Evolutionary conservation across 2,113 vertebrate species (phyloP).

Genomic region (Calonectris borealis): DNA sequence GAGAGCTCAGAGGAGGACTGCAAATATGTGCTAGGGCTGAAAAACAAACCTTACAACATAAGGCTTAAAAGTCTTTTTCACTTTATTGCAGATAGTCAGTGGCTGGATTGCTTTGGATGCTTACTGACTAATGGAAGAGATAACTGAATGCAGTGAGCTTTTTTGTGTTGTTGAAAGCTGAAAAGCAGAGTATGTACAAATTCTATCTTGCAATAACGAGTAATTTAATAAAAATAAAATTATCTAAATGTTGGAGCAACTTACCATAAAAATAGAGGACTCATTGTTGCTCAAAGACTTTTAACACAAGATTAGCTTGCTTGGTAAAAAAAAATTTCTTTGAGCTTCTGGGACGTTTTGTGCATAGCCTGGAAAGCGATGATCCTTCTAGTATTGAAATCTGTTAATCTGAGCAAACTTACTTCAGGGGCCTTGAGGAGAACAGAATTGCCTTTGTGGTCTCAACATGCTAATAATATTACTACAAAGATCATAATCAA

Average conservation of each 20-base stretch:
- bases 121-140: not conserved
- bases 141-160: not conserved
- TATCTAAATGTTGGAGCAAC: not conserved
- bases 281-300: not conserved
- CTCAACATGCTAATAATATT: not conserved
- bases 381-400: not conserved
- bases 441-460: slow-evolving; percentile 52
- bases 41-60: not conserved
- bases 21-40: not conserved
- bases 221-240: slow-evolving; percentile 1
- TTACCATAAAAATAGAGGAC: not conserved
- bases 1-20: not conserved
- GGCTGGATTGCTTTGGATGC: not conserved
- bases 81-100: not conserved
- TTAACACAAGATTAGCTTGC: slow-evolving; percentile 9
- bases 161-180: not conserved
- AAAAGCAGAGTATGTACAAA: not conserved
- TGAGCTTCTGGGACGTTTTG: not conserved
- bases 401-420: slow-evolving; percentile 18
- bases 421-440: not conserved
- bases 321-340: slow-evolving; percentile 3
- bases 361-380: not conserved
- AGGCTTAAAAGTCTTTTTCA: not conserved
- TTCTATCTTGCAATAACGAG: not conserved
- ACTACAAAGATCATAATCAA: slow-evolving; percentile 23